Conservation (phyloP, 2,113 vertebrate species). For the Ptychochromis oligacanthus region DNA sequence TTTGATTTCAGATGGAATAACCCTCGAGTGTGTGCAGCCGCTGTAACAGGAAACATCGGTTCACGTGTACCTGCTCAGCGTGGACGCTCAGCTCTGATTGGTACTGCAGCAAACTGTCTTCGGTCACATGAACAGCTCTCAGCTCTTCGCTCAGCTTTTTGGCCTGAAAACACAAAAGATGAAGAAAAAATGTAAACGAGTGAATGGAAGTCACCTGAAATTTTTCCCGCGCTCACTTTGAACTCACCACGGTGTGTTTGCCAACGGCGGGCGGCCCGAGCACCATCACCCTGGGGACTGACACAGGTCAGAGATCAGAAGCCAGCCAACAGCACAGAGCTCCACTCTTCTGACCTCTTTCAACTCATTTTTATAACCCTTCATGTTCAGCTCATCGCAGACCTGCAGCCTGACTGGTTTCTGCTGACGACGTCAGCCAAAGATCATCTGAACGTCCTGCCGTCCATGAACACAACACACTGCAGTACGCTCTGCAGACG, state of each 20-base stretch:
- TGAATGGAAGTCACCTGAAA: background rate
- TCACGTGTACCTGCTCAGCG: slow-evolving; percentile 20
- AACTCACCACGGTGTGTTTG: slow-evolving; percentile 90
- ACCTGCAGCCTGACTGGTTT: background rate
- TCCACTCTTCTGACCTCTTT: too few relatives aligned
- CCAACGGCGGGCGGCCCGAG: slow-evolving; percentile 91
- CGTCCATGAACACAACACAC: background rate
- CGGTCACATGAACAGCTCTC: slow-evolving; percentile 67
- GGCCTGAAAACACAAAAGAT: slow-evolving; percentile 60
- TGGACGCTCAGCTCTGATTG: slow-evolving; percentile 48
- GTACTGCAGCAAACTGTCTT: slow-evolving; percentile 51
- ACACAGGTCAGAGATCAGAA: background rate
- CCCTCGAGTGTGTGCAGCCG: too few relatives aligned
- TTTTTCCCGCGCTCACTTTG: background rate
- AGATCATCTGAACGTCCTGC: background rate
- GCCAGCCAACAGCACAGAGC: background rate
- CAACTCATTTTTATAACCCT: background rate
- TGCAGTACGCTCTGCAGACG: background rate
- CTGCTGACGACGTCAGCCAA: background rate
- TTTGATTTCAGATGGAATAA: too few relatives aligned
- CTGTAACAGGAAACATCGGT: background rate
- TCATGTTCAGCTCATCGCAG: background rate
- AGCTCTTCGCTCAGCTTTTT: slow-evolving; percentile 69
- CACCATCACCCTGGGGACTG: slow-evolving; percentile 87
- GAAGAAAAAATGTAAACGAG: background rate